Evolutionary conservation across 2,888 invertebrate genomes (phyloP).

Genomic region (Zaprionus bogoriensis): DNA sequence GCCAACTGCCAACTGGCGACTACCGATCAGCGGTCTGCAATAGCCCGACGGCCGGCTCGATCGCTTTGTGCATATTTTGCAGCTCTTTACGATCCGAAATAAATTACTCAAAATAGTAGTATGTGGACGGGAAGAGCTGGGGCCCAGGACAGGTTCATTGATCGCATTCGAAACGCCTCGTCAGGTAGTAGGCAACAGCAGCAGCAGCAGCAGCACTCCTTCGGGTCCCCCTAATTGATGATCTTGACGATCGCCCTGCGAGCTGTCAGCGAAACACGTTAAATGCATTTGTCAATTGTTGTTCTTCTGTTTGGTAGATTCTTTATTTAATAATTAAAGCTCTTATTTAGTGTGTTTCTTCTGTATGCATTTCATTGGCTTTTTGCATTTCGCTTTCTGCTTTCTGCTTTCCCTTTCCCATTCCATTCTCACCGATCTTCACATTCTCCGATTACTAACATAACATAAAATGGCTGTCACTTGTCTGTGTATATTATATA

Average conservation of each 20-base stretch:
- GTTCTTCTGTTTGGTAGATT: constrained; percentile 65
- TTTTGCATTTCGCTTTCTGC: constrained; percentile 13
- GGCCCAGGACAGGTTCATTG: constrained; percentile 66
- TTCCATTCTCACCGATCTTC: no score
- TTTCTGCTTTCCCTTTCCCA: constrained; percentile 1
- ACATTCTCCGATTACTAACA: constrained; percentile 46
- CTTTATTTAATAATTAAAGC: constrained; percentile 78
- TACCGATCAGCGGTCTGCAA: no score
- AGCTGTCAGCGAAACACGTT: constrained; percentile 50
- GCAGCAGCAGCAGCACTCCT: constrained; percentile 11
- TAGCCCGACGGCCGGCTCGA: no score
- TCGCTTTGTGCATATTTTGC: constrained; percentile 67
- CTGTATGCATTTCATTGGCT: constrained; percentile 24
- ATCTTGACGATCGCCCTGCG: constrained; percentile 45
- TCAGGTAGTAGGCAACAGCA: background rate
- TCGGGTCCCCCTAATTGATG: constrained; percentile 61
- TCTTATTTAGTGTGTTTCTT: constrained; percentile 71
- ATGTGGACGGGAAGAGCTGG: constrained; percentile 49
- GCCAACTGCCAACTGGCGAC: constrained; percentile 21
- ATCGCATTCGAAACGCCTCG: constrained; percentile 71
- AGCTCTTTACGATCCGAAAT: constrained; percentile 68
- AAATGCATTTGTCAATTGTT: constrained; percentile 40
- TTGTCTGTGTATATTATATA: constrained; percentile 35
- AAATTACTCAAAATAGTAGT: constrained; percentile 68
- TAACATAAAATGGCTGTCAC: constrained; percentile 63